Evolutionary conservation across 2,888 invertebrate genomes (phyloP), one percentile per base, ranked within the genome.

Genomic region (Kuschelorhynchus macadamiae): DNA sequence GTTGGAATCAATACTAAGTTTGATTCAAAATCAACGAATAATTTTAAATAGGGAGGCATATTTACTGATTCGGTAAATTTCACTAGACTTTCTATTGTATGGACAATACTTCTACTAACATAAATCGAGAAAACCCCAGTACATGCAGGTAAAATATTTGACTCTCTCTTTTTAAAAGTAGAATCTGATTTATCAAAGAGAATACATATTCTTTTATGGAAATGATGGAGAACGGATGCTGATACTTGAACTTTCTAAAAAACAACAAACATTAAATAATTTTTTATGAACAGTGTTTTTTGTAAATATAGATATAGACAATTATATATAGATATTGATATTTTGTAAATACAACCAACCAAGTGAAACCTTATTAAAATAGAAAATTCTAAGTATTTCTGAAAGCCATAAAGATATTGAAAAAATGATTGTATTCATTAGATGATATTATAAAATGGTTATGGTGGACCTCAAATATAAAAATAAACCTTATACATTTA

Each of bases 71-170:
- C 81, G 9, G 90, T 84, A 17, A 85, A 80, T 0, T 86, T 83
- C 65, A 89, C 86, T n/a, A 92, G 82, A 70, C 87, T 84, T 52
- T 88, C 83, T 50, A 92, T 87, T 11, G 91, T 92, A 64, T 87
- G 85, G 47, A 89, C 87, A 86, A 92, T 91, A 41, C 90, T 76
- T 75, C 88, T 87, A 76, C 90, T 88, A 74, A 93, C 86, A 80
- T 91, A 88, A 75, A 88, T 85, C 50, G 85, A 85, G 57, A 89
- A 84, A 1, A 88, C 78, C 17, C 83, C 85, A 20, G 77, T 78
- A 42, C 75, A 76, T 14, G 77, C 77, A 25, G 67, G 72, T 49
- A 77, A 64, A 63, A 75, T 71, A 63, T 72, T 67, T 12, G 55
- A 33, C 3, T 36, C 46, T 4, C 42, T 18, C 32, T 55, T 69